Conservation (phyloP, 2,888 invertebrate species). For the Ceramica pisi region DNA sequence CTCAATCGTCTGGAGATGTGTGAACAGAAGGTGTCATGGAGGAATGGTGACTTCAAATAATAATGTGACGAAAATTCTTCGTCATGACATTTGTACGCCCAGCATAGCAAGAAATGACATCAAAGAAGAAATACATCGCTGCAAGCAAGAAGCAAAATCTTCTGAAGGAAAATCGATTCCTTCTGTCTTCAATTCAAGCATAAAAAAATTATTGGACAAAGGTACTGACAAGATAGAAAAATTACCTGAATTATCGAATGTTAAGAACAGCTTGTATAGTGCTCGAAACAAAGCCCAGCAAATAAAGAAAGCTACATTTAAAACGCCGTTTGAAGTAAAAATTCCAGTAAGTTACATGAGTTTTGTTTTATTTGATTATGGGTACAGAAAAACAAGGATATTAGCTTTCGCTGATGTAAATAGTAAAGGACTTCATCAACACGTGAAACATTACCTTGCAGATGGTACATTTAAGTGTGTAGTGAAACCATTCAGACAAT, state of each 20-base stretch:
- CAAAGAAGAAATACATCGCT: no score
- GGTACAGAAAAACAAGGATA: no score
- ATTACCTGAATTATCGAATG: conserved; percentile 21
- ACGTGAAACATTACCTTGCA: no score
- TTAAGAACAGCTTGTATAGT: conserved; percentile 3
- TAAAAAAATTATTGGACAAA: conserved; percentile 27
- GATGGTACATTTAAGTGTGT: no score
- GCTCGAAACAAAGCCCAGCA: no score
- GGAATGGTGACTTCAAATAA: conserved; percentile 27
- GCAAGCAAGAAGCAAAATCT: conserved; percentile 16
- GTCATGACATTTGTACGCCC: conserved; percentile 21
- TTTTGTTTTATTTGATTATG: no score
- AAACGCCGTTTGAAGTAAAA: no score
- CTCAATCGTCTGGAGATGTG: conserved; percentile 25
- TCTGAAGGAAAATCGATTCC: conserved; percentile 25
- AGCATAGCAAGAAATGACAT: conserved; percentile 4
- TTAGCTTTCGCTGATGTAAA: no score
- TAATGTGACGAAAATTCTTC: conserved; percentile 23
- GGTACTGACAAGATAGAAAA: conserved; percentile 24
- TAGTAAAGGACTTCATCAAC: no score
- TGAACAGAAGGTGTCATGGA: conserved; percentile 24
- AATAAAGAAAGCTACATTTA: no score
- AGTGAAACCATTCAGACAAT: no score
- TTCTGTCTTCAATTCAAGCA: conserved; percentile 24
- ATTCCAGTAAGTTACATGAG: no score